A percentile compares a stretch with the other conserved stretches of the same genome.
Evolutionary conservation across 2,797 vertebrate genomes (phyloP).

Genomic region (Lutjanus campechanus): DNA sequence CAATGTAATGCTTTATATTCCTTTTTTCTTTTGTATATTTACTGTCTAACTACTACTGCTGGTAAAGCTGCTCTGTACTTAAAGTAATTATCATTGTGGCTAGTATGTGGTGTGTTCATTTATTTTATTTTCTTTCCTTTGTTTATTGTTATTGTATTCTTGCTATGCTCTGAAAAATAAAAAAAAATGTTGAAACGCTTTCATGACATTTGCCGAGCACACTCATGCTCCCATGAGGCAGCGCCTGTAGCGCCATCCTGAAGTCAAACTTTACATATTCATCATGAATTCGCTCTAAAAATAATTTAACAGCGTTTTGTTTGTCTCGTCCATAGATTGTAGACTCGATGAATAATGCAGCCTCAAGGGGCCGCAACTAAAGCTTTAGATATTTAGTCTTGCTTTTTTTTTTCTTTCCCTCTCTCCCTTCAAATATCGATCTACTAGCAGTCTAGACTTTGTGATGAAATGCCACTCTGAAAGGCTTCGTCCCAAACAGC

Average conservation of each 20-base stretch:
- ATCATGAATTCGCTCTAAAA: background rate
- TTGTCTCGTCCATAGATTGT: background rate
- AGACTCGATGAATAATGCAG: slow-evolving; percentile 29
- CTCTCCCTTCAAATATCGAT: slow-evolving; percentile 62
- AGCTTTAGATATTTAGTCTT: slow-evolving; percentile 34
- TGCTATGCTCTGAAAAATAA: too few species aligned
- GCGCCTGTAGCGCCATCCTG: background rate
- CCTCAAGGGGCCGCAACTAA: background rate
- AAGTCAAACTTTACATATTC: slow-evolving; percentile 14
- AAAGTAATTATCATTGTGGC: too few species aligned
- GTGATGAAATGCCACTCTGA: slow-evolving; percentile 74
- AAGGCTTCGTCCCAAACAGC: slow-evolving; percentile 63
- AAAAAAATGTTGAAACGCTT: background rate
- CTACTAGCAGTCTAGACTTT: slow-evolving; percentile 55
- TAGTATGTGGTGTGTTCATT: too few species aligned
- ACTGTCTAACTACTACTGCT: too few species aligned
- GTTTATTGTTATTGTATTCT: too few species aligned
- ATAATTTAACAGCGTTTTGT: background rate
- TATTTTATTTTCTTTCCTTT: too few species aligned
- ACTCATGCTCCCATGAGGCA: background rate
- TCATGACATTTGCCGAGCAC: background rate
- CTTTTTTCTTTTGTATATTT: too few species aligned
- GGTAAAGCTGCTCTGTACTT: too few species aligned
- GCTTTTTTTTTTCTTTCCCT: background rate
- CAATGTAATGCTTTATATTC: too few species aligned